Conservation (phyloP, 2,797 vertebrate species). For the Anas bahamensis region DNA sequence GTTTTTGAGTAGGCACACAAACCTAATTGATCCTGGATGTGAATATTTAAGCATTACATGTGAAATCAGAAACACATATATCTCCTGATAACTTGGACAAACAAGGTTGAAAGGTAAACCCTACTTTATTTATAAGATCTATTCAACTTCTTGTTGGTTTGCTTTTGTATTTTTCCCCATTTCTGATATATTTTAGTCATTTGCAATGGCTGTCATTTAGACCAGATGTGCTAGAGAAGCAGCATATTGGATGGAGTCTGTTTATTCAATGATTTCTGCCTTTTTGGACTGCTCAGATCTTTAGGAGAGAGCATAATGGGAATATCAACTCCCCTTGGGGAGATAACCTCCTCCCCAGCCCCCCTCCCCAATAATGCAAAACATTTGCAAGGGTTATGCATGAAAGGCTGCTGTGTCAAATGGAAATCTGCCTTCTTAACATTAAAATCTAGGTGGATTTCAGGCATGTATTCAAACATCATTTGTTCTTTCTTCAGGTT, state of each 20-base stretch:
- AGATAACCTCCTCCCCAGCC: background rate
- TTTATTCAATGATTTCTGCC: background rate
- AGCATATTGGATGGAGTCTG: background rate
- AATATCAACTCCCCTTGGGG: background rate
- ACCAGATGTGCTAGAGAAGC: background rate
- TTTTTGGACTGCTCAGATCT: background rate
- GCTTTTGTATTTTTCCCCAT: background rate
- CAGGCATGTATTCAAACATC: background rate
- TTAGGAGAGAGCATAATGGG: background rate
- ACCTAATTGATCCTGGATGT: background rate
- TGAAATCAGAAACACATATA: background rate
- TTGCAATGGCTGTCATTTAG: background rate
- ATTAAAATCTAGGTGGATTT: background rate
- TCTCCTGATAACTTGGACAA: background rate
- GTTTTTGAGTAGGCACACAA: background rate
- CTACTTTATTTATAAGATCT: background rate
- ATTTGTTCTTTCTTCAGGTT: background rate
- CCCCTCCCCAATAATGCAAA: background rate
- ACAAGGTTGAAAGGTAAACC: background rate
- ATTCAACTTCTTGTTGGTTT: background rate
- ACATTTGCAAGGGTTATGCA: background rate
- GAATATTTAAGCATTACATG: background rate
- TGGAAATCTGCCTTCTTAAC: background rate
- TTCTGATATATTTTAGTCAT: background rate
- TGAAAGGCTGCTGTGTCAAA: background rate